Conservation (phyloP, 2,888 invertebrate genomes). For the Lacanobia oleracea region DNA sequence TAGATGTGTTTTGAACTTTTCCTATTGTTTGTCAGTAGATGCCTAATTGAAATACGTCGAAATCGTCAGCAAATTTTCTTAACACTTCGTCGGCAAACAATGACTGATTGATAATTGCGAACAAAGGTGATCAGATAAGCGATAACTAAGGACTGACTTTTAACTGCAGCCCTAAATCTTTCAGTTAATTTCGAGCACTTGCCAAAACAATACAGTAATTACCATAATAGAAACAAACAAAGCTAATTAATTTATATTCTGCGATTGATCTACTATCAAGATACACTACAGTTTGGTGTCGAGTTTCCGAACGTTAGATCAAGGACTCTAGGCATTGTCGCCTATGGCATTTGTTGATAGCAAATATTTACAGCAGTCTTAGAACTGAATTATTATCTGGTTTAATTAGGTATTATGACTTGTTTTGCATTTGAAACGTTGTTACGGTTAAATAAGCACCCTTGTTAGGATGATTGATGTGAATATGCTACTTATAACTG, state of each 20-base stretch:
- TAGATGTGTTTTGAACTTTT: not conserved
- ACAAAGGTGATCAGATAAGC: slow-evolving; percentile 30
- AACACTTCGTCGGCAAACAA: not conserved
- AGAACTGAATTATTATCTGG: slow-evolving; percentile 58
- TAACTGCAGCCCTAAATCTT: slow-evolving; percentile 30
- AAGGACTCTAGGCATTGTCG: slow-evolving; percentile 60
- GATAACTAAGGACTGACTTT: slow-evolving; percentile 22
- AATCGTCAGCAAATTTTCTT: not conserved
- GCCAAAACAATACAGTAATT: slow-evolving; percentile 53
- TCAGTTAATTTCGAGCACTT: slow-evolving; percentile 38
- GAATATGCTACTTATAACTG: not conserved
- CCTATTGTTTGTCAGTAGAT: not conserved
- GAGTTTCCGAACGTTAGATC: slow-evolving; percentile 52
- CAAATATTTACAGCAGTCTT: slow-evolving; percentile 55
- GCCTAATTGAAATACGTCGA: not conserved
- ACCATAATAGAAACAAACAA: slow-evolving; percentile 65
- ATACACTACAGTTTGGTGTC: slow-evolving; percentile 54
- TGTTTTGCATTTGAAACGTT: slow-evolving; percentile 33
- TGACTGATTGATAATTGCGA: not conserved
- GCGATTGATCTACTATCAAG: slow-evolving; percentile 59
- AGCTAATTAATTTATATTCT: slow-evolving; percentile 62
- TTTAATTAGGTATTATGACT: slow-evolving; percentile 60
- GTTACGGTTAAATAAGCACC: slow-evolving; percentile 33
- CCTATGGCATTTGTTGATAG: slow-evolving; percentile 47
- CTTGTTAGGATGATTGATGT: slow-evolving; percentile 42